Evolutionary conservation across 2,888 invertebrate species (phyloP), one percentile per base, ranked within the genome.

Genomic region (Zaprionus obscuricornis): DNA sequence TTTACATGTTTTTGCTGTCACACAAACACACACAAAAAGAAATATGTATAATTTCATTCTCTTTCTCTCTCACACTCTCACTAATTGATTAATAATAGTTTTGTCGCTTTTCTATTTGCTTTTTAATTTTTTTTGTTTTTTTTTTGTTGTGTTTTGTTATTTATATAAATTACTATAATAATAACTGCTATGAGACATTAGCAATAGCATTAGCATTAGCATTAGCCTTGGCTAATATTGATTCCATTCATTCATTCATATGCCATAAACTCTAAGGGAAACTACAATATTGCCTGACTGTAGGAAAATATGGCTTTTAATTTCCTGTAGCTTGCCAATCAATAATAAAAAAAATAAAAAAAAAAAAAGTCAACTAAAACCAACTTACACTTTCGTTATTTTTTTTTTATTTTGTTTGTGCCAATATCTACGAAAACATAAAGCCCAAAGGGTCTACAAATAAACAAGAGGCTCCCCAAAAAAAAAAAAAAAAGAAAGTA

Each of bases 291-390:
- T 60, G 43, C 27, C 54, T 60, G 51, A 55, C 24, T 29, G 45
- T 8, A 13, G 18, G n/a, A 46, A 37, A 39, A 36, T 47, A 33
- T 60, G 72, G 60, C 75, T 73, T 83, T 78, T 78, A 79, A 79
- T 84, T 79, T 77, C 74, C 79, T 82, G 78, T 68, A 54, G 52
- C 58, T 47, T 50, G 56, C n/a, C 58, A 69, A 55, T 67, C 65
- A 84, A 78, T 82, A 74, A n/a, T n/a, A n/a, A n/a, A n/a, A n/a
- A n/a, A n/a, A n/a, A n/a, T n/a, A n/a, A n/a, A n/a, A n/a, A n/a
- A n/a, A n/a, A n/a, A n/a, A 57, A 63, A 74, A 76, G 49, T 51
- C 55, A 81, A 85, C 74, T 64, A 69, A 84, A 66, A 45, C 51
- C 54, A 62, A 63, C 66, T 66, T 62, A 66, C 63, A n/a, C n/a